phyloP scores from a whole-genome alignment of 2,113 vertebrate species.

The Aldabrachelys gigantea region DNA sequence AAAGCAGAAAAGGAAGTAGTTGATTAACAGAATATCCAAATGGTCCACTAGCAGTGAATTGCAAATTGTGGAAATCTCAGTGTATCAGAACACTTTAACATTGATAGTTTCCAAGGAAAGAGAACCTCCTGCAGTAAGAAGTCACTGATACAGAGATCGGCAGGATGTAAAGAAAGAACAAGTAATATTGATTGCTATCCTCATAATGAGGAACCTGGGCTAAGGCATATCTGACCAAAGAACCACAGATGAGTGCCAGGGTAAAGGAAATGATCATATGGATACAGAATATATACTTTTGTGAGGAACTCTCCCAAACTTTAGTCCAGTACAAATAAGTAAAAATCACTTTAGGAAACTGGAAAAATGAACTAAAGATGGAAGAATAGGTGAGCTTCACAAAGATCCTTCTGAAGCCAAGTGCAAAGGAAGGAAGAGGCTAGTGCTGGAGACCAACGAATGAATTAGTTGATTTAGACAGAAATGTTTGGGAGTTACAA shows the following conservation, averaged over 20 bases:
- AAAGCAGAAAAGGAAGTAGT: background rate
- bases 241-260: background rate
- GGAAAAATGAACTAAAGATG: background rate
- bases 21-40: background rate
- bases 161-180: background rate
- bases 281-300: background rate
- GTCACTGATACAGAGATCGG: background rate
- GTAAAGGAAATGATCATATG: background rate
- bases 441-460: background rate
- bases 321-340: background rate
- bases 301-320: background rate
- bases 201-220: background rate
- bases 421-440: background rate
- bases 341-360: background rate
- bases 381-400: background rate
- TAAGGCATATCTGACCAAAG: background rate
- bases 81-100: background rate
- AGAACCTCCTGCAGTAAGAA: background rate
- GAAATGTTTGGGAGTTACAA: background rate
- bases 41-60: background rate
- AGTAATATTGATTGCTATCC: background rate
- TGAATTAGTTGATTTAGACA: background rate
- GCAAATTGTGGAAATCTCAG: background rate
- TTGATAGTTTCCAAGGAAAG: background rate
- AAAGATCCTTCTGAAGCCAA: background rate